These are phyloP conservation scores for Chromis chromis DNA, from an alignment of 2,797 vertebrate genomes.

Conservation along the genomic window DNA sequence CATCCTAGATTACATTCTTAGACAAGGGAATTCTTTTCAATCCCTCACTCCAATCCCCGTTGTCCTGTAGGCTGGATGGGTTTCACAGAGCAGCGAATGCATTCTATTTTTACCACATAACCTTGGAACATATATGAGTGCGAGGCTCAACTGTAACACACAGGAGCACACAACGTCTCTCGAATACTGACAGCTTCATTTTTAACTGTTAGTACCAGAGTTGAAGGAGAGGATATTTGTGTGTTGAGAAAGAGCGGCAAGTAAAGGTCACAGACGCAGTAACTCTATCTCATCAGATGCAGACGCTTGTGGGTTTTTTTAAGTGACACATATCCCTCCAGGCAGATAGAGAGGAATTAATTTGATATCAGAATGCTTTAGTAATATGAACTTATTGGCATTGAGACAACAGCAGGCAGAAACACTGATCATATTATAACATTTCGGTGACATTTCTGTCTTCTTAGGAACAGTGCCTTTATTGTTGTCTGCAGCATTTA, in stretches of 20 bases:
- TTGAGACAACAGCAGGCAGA: neutral
- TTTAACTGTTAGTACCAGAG: neutral
- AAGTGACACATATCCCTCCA: slow-evolving; percentile 16
- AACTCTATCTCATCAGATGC: slow-evolving; percentile 28
- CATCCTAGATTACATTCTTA: slow-evolving; percentile 49
- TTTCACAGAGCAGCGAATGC: slow-evolving; percentile 60
- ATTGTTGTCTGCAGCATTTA: neutral
- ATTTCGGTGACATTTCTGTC: neutral
- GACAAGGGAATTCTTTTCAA: slow-evolving; percentile 47
- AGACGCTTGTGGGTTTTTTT: slow-evolving; percentile 1
- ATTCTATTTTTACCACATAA: slow-evolving; percentile 57
- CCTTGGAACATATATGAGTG: slow-evolving; percentile 10
- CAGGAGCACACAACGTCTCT: neutral
- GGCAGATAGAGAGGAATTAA: slow-evolving; percentile 6
- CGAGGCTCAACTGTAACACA: neutral
- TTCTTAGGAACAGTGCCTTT: neutral
- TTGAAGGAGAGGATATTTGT: slow-evolving; percentile 12
- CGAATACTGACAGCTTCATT: slow-evolving; percentile 9
- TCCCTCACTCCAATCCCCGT: slow-evolving; percentile 30
- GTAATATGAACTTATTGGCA: neutral
- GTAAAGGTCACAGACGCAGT: slow-evolving; percentile 22
- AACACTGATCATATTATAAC: neutral
- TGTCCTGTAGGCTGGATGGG: slow-evolving; percentile 42
- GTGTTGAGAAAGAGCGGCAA: slow-evolving; percentile 7
- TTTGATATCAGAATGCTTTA: slow-evolving; percentile 21